A percentile compares a stretch with the other conserved stretches of the same genome.
Evolutionary conservation across 2,888 invertebrate genomes (phyloP).

Genomic region (Laspeyria flexula): DNA sequence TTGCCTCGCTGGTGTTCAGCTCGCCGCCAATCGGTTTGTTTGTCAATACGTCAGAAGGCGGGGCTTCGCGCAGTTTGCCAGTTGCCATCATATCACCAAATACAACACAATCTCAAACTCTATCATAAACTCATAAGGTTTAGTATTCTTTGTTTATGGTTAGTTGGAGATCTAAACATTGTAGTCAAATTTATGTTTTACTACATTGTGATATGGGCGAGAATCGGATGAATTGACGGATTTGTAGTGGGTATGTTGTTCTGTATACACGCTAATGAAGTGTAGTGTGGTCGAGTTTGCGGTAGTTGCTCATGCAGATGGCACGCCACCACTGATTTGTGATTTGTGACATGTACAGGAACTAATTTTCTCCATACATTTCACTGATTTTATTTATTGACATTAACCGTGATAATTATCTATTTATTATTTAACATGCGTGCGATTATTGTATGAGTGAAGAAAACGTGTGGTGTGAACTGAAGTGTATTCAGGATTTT

Average conservation of each 20-base stretch:
- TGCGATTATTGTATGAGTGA: slow-evolving; percentile 30
- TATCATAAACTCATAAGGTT: slow-evolving; percentile 32
- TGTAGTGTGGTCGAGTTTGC: slow-evolving; percentile 79
- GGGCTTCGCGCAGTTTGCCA: slow-evolving; percentile 56
- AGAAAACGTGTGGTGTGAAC: slow-evolving; percentile 38
- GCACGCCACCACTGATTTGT: slow-evolving; percentile 79
- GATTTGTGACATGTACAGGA: slow-evolving; percentile 66
- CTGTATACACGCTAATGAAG: slow-evolving; percentile 81
- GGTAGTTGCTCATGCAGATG: slow-evolving; percentile 81
- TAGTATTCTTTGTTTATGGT: slow-evolving; percentile 34
- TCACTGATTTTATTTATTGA: slow-evolving; percentile 11
- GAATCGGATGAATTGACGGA: slow-evolving; percentile 43
- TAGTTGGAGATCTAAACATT: slow-evolving; percentile 28
- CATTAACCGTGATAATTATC: slow-evolving; percentile 1
- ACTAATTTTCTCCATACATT: slow-evolving; percentile 37
- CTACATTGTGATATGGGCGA: slow-evolving; percentile 42
- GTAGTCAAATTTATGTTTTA: slow-evolving; percentile 55
- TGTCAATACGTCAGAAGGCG: slow-evolving; percentile 75
- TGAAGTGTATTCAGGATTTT: slow-evolving; percentile 31
- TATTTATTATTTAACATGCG: slow-evolving; percentile 5
- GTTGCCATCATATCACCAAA: slow-evolving; percentile 23
- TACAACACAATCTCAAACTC: slow-evolving; percentile 26
- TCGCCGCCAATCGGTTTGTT: slow-evolving; percentile 76
- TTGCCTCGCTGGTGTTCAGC: slow-evolving; percentile 63
- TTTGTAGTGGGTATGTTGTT: slow-evolving; percentile 70